phyloP scores from a whole-genome alignment of 2,888 invertebrate species.

The Sarcophaga variegata region DNA sequence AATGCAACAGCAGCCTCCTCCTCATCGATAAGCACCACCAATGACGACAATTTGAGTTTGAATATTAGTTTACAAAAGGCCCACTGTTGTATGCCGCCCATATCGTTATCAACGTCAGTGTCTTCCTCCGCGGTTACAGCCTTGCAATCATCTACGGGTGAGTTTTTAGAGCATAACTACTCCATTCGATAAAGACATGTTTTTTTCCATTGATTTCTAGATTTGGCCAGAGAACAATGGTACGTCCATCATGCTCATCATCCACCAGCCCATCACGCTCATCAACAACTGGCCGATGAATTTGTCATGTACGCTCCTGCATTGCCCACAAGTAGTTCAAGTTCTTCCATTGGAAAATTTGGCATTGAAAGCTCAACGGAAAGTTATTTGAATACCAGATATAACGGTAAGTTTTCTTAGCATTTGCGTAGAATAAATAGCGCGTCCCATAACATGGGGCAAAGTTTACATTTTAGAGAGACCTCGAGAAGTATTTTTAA shows the following conservation, averaged over 20 bases:
- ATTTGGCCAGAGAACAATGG: slow-evolving; percentile 74
- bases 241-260: slow-evolving; percentile 74
- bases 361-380: slow-evolving; percentile 80
- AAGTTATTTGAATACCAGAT: slow-evolving; percentile 81
- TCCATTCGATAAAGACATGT: not conserved
- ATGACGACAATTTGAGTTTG: slow-evolving; percentile 41
- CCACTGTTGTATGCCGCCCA: slow-evolving; percentile 73
- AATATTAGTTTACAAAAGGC: slow-evolving; percentile 72
- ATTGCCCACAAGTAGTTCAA: slow-evolving; percentile 72
- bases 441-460: too few relatives aligned
- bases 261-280: slow-evolving; percentile 73
- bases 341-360: slow-evolving; percentile 78
- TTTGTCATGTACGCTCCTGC: slow-evolving; percentile 78
- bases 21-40: not conserved
- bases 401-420: slow-evolving; percentile 78
- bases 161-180: slow-evolving; percentile 12
- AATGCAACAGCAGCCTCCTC: not conserved
- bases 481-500: too few relatives aligned
- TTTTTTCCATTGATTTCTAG: slow-evolving; percentile 50
- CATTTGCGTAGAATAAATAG: not conserved
- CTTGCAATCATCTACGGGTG: slow-evolving; percentile 58
- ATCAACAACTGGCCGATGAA: slow-evolving; percentile 78
- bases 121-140: slow-evolving; percentile 64
- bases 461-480: too few relatives aligned
- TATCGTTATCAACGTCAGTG: slow-evolving; percentile 65